Percentiles rank a stretch among this genome's conserved stretches.
phyloP scores from a whole-genome alignment of 2,888 invertebrate genomes.

The Fragum sueziense region DNA sequence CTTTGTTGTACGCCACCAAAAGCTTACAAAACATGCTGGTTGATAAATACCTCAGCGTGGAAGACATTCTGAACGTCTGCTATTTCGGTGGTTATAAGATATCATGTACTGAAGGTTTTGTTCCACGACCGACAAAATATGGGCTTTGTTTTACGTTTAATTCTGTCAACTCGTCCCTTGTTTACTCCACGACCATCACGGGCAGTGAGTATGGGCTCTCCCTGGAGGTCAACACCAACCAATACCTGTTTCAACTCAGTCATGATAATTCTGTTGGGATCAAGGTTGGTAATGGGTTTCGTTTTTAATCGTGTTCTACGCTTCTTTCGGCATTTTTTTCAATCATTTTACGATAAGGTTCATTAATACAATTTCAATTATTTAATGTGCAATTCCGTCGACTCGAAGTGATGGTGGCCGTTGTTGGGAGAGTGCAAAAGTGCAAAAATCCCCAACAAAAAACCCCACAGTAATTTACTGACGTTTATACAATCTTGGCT shows the following conservation, averaged over 20 bases:
- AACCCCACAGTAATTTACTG: too few species aligned
- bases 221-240: neutral
- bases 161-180: neutral
- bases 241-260: neutral
- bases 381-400: too few species aligned
- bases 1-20: neutral
- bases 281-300: conserved; percentile 15
- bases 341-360: too few species aligned
- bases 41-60: neutral
- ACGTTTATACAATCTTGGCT: too few species aligned
- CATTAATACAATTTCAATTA: too few species aligned
- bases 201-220: conserved; percentile 18
- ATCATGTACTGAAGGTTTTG: neutral
- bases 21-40: neutral
- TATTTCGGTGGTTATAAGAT: neutral
- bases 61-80: neutral
- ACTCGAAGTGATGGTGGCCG: too few species aligned
- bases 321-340: too few species aligned
- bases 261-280: conserved; percentile 5
- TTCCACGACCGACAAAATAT: neutral
- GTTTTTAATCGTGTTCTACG: too few species aligned
- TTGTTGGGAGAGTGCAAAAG: too few species aligned
- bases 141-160: conserved; percentile 28
- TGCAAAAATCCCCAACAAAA: too few species aligned
- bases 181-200: neutral